Evolutionary conservation across 2,888 invertebrate genomes (phyloP), one percentile per base, ranked within the genome.

Genomic region (Netelia fuscicornis): DNA sequence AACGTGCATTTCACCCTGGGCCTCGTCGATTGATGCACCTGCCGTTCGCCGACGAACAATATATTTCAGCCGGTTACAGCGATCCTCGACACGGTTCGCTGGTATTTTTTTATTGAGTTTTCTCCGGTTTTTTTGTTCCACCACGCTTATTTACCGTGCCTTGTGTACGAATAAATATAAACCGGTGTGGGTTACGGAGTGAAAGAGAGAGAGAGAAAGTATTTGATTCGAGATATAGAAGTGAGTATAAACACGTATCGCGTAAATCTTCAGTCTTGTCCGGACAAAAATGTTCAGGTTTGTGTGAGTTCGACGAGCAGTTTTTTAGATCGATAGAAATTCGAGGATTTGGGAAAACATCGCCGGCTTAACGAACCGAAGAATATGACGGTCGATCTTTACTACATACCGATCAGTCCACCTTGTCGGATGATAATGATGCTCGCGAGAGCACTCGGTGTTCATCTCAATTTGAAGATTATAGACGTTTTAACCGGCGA

Each of bases 401-500:
- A 97, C 94, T 96, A 95, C 94, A 94, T 95, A 52, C 95, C 95
- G 11, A 94, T 95, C 74, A 96, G 96, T 75, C 95, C 96, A 30
- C 96, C 96, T 0, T 96, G 96, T 93, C 94, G 96, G 76, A 94
- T 96, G 10, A 95, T 96, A 70, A 94, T 96, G 88, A 94, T 97
- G 90, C 93, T 96, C 2, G 96, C 96, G 1, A 95, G 95, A 90
- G 95, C 95, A 20, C 94, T 97, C 25, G 96, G 96, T 85, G 92
- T 97, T 37, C 95, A 95, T 90, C 94, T 96, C 52, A 96, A 96
- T 93, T 93, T 96, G 44, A 97, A 96, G 91, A 92, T 94, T 23
- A 93, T 96, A 3, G 95, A 97, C 90, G 91, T 96, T 0, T 91
- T 95, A 83, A 94, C 94, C 52, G 96, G 96, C 0, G 97, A 96